A percentile compares a stretch with the other conserved stretches of the same genome.
phyloP scores from a whole-genome alignment of 2,113 vertebrate species.

The Guaruba guarouba region DNA sequence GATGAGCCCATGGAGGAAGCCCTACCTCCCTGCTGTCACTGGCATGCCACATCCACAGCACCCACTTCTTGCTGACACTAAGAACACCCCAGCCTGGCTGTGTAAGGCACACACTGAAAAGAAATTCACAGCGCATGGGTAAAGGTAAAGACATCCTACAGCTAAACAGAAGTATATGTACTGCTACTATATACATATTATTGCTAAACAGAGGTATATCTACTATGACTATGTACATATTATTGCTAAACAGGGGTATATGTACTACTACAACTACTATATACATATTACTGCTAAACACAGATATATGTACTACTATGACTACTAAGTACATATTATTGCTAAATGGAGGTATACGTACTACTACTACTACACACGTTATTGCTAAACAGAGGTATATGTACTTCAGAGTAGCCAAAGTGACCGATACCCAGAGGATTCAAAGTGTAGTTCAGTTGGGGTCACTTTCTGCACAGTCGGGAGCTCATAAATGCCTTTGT shows the following conservation, averaged over 20 bases:
- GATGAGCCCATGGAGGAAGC: neutral
- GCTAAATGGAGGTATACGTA: neutral
- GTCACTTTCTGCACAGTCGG: neutral
- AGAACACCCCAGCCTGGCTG: neutral
- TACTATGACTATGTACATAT: neutral
- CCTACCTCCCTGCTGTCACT: neutral
- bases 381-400: rapidly evolving
- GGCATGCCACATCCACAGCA: neutral
- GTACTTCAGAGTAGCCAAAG: neutral
- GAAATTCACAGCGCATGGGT: rapidly evolving
- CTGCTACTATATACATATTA: neutral
- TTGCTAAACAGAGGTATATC: neutral
- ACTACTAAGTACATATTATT: neutral
- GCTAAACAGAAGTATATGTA: rapidly evolving
- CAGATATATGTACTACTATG: rapidly evolving
- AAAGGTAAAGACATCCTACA: neutral
- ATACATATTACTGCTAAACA: neutral
- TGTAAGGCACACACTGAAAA: rapidly evolving
- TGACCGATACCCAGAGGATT: neutral
- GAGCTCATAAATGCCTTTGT: neutral
- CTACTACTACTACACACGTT: too few species aligned
- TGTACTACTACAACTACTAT: neutral
- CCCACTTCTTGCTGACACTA: neutral
- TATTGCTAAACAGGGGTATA: neutral
- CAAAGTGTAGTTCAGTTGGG: neutral